Evolutionary conservation across 2,113 vertebrate genomes (phyloP).

Genomic region (Ranitomeya imitator): DNA sequence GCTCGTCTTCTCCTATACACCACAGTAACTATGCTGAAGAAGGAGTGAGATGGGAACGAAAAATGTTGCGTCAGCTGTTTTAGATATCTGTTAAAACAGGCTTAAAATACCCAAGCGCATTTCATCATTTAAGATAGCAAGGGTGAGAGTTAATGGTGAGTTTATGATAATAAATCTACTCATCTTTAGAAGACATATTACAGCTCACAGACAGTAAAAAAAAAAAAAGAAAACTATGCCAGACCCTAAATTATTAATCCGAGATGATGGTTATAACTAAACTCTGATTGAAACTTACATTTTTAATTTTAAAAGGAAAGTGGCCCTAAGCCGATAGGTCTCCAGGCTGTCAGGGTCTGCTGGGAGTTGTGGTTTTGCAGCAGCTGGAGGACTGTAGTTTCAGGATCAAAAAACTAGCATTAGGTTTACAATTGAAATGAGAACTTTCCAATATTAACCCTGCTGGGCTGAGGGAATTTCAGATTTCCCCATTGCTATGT

Average conservation of each 20-base stretch:
- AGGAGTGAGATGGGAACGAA: conserved; percentile 34
- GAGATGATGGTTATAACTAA: not conserved
- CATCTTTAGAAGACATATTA: not conserved
- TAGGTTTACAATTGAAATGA: too few species aligned
- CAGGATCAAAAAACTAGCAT: too few species aligned
- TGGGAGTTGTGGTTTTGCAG: too few species aligned
- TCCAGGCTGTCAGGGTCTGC: not conserved
- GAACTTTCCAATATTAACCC: too few species aligned
- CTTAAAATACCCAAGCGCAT: conserved; percentile 28
- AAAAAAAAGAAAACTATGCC: not conserved
- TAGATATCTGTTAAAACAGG: conserved; percentile 43
- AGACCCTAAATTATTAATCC: not conserved
- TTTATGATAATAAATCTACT: conserved; percentile 28
- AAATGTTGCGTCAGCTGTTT: conserved; percentile 42
- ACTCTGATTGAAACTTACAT: not conserved
- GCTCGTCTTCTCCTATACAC: not conserved
- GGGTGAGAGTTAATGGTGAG: conserved; percentile 10
- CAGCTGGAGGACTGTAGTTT: too few species aligned
- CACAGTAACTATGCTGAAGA: not conserved
- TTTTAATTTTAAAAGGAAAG: not conserved
- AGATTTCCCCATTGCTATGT: too few species aligned
- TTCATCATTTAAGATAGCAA: conserved; percentile 7
- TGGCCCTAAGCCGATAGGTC: not conserved
- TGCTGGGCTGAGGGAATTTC: too few species aligned
- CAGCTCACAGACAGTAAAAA: not conserved